Evolutionary conservation across 2,113 vertebrate genomes (phyloP).

Genomic region (Cheirogaleus medius): DNA sequence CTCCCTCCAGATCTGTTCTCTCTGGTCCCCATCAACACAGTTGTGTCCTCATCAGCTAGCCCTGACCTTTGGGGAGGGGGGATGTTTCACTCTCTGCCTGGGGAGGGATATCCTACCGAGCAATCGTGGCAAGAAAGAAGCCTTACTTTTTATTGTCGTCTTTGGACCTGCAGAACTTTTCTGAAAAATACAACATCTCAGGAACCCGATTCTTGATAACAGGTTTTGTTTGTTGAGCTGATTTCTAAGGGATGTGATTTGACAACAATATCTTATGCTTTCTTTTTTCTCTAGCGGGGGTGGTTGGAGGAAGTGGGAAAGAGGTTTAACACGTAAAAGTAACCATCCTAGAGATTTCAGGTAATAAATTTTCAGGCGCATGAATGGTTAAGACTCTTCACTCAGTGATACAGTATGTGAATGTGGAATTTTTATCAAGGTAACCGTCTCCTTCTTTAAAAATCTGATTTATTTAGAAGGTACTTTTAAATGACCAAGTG

Average conservation of each 20-base stretch:
- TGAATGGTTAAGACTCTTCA: conserved; percentile 53
- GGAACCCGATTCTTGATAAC: background rate
- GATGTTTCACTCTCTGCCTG: conserved; percentile 58
- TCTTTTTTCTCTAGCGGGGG: background rate
- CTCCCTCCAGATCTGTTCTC: background rate
- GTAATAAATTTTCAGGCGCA: conserved; percentile 63
- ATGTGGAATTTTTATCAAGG: conserved; percentile 73
- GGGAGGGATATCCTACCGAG: background rate
- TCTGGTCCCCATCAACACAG: background rate
- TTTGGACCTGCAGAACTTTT: conserved; percentile 71
- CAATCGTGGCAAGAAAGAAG: conserved; percentile 32
- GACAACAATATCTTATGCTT: conserved; percentile 79
- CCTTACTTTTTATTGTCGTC: conserved; percentile 23
- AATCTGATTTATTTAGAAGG: conserved; percentile 69
- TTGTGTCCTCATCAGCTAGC: conserved; percentile 9
- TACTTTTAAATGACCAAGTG: conserved; percentile 71
- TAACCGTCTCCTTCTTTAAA: conserved; percentile 64
- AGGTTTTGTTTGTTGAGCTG: background rate
- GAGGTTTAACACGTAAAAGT: conserved; percentile 79
- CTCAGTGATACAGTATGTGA: conserved; percentile 59
- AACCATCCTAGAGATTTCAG: conserved; percentile 72
- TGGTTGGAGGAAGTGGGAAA: background rate
- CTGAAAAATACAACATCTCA: background rate
- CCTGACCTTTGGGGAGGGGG: background rate
- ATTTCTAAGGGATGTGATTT: conserved; percentile 76